Evolutionary conservation across 2,888 invertebrate genomes (phyloP).

Genomic region (Hypomecis atomaria): DNA sequence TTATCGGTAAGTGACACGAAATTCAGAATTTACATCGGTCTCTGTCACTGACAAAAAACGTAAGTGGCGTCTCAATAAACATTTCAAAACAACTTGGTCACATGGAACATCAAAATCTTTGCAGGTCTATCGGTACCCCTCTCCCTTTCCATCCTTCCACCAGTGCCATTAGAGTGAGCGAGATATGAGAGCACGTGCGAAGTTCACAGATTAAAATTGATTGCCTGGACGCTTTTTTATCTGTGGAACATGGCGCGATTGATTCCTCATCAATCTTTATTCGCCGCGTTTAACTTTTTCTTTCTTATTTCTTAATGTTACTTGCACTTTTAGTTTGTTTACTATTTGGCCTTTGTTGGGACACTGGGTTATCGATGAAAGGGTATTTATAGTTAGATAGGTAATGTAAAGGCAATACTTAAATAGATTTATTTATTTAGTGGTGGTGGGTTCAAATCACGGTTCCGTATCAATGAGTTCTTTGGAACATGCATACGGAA

Average conservation of each 20-base stretch:
- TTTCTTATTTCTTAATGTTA: constrained; percentile 53
- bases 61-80: neutral
- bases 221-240: constrained; percentile 76
- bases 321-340: constrained; percentile 35
- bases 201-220: constrained; percentile 82
- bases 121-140: constrained; percentile 55
- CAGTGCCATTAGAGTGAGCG: constrained; percentile 42
- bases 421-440: too few relatives aligned
- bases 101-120: constrained; percentile 48
- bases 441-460: too few relatives aligned
- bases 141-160: constrained; percentile 52
- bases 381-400: too few relatives aligned
- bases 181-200: constrained; percentile 60
- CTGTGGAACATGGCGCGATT: constrained; percentile 76
- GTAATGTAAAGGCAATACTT: too few relatives aligned
- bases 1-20: too few relatives aligned
- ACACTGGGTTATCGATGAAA: neutral
- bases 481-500: too few relatives aligned
- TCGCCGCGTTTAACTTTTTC: constrained; percentile 68
- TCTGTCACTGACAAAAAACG: neutral
- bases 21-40: too few relatives aligned
- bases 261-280: constrained; percentile 84
- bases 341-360: constrained; percentile 6
- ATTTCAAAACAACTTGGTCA: neutral
- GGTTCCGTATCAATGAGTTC: too few relatives aligned